Percentiles rank a stretch among this genome's conserved stretches.
Conservation (phyloP, 2,888 invertebrate species). For the Kryphioiulus occultus region DNA sequence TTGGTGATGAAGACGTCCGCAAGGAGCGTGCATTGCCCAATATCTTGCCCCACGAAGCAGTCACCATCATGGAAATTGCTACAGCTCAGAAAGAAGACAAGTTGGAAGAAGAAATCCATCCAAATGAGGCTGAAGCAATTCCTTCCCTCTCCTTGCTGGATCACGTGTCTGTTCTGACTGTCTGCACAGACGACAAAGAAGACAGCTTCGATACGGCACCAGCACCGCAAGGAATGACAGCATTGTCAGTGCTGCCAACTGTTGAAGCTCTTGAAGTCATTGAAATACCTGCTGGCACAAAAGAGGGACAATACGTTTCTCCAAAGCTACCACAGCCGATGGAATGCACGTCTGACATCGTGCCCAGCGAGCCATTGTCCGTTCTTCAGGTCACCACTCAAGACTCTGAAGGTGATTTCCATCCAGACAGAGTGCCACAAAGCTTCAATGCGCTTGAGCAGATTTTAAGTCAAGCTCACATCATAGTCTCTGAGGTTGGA, state of each 20-base stretch:
- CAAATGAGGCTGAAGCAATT: slow-evolving; percentile 14
- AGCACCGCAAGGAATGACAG: slow-evolving; percentile 48
- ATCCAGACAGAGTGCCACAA: slow-evolving; percentile 52
- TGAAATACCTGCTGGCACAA: slow-evolving; percentile 54
- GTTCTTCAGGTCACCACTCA: slow-evolving; percentile 51
- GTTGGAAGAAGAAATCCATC: slow-evolving; percentile 50
- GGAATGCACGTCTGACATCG: slow-evolving; percentile 47
- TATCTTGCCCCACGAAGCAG: slow-evolving; percentile 50
- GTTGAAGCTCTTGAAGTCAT: slow-evolving; percentile 48
- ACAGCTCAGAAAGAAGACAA: slow-evolving; percentile 68
- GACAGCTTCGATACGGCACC: slow-evolving; percentile 43
- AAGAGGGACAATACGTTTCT: slow-evolving; percentile 55
- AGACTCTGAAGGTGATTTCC: slow-evolving; percentile 50
- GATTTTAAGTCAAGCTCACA: slow-evolving; percentile 46
- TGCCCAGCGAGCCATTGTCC: slow-evolving; percentile 53
- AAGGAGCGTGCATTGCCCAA: not conserved
- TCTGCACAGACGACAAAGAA: slow-evolving; percentile 46
- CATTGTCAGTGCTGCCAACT: slow-evolving; percentile 43
- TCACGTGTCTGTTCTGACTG: slow-evolving; percentile 41
- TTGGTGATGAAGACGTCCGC: slow-evolving; percentile 3
- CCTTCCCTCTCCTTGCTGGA: not conserved
- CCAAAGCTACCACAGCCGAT: slow-evolving; percentile 51
- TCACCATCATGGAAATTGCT: slow-evolving; percentile 50
- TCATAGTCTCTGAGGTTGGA: slow-evolving; percentile 53
- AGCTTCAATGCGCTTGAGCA: slow-evolving; percentile 50